Evolutionary conservation across 2,113 vertebrate species (phyloP).

Genomic region (Columbina picui): DNA sequence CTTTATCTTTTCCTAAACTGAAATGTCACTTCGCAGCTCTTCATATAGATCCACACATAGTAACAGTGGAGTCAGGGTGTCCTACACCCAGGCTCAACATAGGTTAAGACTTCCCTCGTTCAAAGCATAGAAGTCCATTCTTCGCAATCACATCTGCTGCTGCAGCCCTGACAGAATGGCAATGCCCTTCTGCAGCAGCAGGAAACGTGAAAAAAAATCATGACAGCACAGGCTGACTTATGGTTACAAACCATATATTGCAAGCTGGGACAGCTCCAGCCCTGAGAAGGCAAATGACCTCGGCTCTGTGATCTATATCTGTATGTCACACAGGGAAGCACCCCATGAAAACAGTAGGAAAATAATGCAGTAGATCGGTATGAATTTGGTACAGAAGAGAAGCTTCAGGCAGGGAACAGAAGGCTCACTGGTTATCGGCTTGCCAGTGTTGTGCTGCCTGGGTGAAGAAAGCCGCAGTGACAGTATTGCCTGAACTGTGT

Average conservation of each 20-base stretch:
- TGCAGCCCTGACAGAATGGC: not conserved
- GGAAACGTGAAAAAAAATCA: too few species aligned
- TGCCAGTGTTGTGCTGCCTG: not conserved
- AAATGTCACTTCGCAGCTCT: not conserved
- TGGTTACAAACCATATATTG: not conserved
- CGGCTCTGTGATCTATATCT: rapidly evolving
- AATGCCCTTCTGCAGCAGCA: not conserved
- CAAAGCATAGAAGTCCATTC: not conserved
- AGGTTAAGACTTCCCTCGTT: not conserved
- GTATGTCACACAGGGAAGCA: not conserved
- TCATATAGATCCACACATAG: rapidly evolving
- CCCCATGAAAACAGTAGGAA: not conserved
- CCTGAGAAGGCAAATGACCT: not conserved
- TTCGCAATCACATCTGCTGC: not conserved
- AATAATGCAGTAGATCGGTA: not conserved
- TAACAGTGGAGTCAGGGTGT: not conserved
- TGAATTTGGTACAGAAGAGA: not conserved
- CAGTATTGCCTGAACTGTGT: not conserved
- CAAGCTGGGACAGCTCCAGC: not conserved
- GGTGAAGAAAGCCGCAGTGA: not conserved
- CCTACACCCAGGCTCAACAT: rapidly evolving
- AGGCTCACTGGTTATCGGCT: not conserved
- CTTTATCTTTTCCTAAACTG: not conserved
- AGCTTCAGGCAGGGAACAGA: not conserved
- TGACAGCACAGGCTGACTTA: not conserved